Conservation (phyloP, 2,888 invertebrate genomes). For the Electrophaes corylata region DNA sequence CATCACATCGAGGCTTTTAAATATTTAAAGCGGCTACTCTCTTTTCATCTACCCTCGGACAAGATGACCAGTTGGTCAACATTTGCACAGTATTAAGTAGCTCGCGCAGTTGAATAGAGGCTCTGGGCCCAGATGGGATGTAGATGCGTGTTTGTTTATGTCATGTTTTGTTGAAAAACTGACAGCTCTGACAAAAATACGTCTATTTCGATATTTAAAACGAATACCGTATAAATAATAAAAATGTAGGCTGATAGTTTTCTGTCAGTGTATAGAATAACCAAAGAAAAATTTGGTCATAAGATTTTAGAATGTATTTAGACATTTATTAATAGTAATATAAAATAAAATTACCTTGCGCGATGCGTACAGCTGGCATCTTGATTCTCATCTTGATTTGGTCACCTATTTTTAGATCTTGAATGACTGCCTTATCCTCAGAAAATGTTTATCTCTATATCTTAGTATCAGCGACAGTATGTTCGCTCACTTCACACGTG, state of each 20-base stretch:
- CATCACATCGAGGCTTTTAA: constrained; percentile 40
- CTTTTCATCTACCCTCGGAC: constrained; percentile 66
- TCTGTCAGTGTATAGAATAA: no score
- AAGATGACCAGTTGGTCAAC: constrained; percentile 78
- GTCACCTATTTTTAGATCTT: constrained; percentile 83
- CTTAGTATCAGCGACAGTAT: constrained; percentile 68
- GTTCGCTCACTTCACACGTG: constrained; percentile 76
- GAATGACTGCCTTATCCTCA: constrained; percentile 71
- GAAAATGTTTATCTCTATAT: constrained; percentile 69
- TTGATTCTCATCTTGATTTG: constrained; percentile 97
- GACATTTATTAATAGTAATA: neutral
- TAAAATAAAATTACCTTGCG: constrained; percentile 89
- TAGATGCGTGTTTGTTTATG: constrained; percentile 58
- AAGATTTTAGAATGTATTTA: constrained; percentile 9
- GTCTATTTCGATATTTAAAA: neutral
- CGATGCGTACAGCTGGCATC: constrained; percentile 98
- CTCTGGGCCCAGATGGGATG: constrained; percentile 53
- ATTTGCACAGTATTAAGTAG: constrained; percentile 79
- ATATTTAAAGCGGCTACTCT: constrained; percentile 62
- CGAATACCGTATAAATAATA: neutral
- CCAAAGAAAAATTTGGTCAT: neutral
- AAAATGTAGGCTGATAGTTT: neutral
- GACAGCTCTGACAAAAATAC: constrained; percentile 13
- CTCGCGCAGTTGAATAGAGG: constrained; percentile 72
- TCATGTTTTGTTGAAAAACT: constrained; percentile 46